Evolutionary conservation across 2,888 invertebrate genomes (phyloP).

Genomic region (Rutpela maculata): DNA sequence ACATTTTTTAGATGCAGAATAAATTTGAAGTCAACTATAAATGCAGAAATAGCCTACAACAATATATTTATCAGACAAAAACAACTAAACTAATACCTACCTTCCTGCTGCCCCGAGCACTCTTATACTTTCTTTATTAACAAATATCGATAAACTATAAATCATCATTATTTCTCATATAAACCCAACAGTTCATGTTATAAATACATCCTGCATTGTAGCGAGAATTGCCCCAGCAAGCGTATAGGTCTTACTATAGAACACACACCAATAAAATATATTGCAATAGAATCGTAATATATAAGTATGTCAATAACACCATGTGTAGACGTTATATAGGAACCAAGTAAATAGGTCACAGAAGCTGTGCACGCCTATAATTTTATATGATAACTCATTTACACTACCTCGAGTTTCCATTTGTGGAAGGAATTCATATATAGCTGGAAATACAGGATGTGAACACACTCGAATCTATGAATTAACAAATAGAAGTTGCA

Average conservation of each 20-base stretch:
- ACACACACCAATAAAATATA: constrained; percentile 41
- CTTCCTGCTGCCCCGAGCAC: not conserved
- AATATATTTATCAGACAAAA: not conserved
- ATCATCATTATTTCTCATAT: constrained; percentile 27
- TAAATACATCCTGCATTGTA: constrained; percentile 22
- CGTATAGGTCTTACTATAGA: constrained; percentile 17
- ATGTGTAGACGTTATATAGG: constrained; percentile 35
- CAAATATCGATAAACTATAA: constrained; percentile 37
- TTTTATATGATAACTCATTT: constrained; percentile 10
- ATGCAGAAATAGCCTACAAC: no score
- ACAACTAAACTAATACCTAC: not conserved
- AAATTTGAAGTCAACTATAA: no score
- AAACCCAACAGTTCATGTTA: constrained; percentile 17
- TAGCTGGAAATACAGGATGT: not conserved
- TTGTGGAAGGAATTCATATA: constrained; percentile 10
- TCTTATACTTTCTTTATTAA: constrained; percentile 26
- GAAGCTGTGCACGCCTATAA: constrained; percentile 28
- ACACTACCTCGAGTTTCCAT: not conserved
- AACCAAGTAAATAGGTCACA: constrained; percentile 36
- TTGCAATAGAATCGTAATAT: constrained; percentile 43
- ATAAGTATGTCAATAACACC: constrained; percentile 46
- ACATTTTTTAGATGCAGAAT: no score
- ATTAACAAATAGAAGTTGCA: no score
- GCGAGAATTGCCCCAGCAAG: constrained; percentile 16
- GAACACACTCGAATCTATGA: no score